phyloP scores from a whole-genome alignment of 1,140 invertebrate species.

The Cyrtorhinus lividipennis region DNA sequence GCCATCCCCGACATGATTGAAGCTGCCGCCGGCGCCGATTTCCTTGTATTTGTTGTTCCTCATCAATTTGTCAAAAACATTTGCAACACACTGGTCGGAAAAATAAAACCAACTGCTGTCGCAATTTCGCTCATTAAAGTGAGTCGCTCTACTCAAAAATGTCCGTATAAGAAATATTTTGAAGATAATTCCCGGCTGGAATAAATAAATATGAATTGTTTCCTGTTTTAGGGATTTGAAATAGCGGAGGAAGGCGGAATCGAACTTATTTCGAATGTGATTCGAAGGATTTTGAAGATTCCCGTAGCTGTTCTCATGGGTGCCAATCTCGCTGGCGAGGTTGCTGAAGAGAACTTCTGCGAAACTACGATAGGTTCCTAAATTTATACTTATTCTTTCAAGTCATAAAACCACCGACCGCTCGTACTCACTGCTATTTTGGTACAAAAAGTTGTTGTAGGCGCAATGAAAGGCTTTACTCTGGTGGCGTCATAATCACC shows the following conservation, averaged over 20 bases:
- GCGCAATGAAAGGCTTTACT: too few relatives aligned
- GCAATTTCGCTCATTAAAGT: conserved; percentile 94
- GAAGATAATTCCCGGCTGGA: not conserved
- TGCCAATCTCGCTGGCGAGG: conserved; percentile 91
- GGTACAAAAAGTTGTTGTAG: too few relatives aligned
- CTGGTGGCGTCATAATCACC: too few relatives aligned
- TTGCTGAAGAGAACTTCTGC: conserved; percentile 92
- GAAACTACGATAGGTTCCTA: conserved; percentile 91
- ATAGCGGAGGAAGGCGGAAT: conserved; percentile 79
- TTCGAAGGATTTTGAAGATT: conserved; percentile 70
- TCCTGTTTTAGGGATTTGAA: conserved; percentile 66
- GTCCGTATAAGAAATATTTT: too few relatives aligned
- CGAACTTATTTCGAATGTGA: conserved; percentile 91
- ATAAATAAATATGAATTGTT: conserved; percentile 5
- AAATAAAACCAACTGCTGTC: conserved; percentile 77
- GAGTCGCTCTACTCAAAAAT: too few relatives aligned
- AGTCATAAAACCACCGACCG: too few relatives aligned
- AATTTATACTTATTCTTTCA: not conserved
- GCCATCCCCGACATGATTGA: conserved; percentile 86
- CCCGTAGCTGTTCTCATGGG: conserved; percentile 93
- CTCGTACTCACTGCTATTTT: too few relatives aligned
- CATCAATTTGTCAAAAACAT: conserved; percentile 89
- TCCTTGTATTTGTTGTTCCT: conserved; percentile 92
- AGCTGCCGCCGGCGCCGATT: conserved; percentile 81
- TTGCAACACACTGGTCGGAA: conserved; percentile 70